A percentile compares a stretch with the other conserved stretches of the same genome.
Conservation (phyloP, 2,888 invertebrate species). For the Lycaena phlaeas region DNA sequence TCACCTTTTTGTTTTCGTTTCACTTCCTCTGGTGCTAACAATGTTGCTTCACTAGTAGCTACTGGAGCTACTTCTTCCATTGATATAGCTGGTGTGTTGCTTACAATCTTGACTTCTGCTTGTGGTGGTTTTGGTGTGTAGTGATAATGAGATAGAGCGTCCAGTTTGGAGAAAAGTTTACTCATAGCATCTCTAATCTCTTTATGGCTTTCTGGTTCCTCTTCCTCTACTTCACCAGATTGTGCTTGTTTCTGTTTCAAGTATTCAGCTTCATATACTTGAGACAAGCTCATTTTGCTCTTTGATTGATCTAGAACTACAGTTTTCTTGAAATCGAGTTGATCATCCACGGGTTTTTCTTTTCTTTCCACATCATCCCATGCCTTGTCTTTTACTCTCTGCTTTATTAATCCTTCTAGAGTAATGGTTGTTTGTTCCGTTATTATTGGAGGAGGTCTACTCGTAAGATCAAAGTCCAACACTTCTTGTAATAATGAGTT, state of each 20-base stretch:
- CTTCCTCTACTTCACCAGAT: constrained; percentile 72
- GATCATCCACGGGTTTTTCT: constrained; percentile 86
- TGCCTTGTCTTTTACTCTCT: constrained; percentile 91
- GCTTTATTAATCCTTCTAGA: constrained; percentile 92
- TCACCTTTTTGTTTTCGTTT: constrained; percentile 74
- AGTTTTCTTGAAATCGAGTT: constrained; percentile 88
- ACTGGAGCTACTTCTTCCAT: constrained; percentile 98
- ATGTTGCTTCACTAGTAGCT: constrained; percentile 85
- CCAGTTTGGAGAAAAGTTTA: constrained; percentile 86
- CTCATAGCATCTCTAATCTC: constrained; percentile 84
- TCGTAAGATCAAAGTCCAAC: constrained; percentile 89
- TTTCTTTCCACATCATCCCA: constrained; percentile 96
- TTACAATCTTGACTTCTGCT: constrained; percentile 91
- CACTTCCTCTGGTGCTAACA: constrained; percentile 95
- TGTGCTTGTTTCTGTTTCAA: constrained; percentile 76
- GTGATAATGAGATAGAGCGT: constrained; percentile 94
- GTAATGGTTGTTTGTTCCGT: constrained; percentile 91
- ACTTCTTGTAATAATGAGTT: constrained; percentile 95
- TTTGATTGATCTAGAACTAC: constrained; percentile 93
- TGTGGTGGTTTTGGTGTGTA: constrained; percentile 91
- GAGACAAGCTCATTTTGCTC: constrained; percentile 92
- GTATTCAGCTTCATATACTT: constrained; percentile 94
- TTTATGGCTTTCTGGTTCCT: constrained; percentile 82
- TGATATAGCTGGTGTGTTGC: constrained; percentile 90
- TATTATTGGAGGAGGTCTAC: constrained; percentile 90